Evolutionary conservation across 2,888 invertebrate species (phyloP), one percentile per base, ranked within the genome.

Genomic region (Cheilosia scutellata): DNA sequence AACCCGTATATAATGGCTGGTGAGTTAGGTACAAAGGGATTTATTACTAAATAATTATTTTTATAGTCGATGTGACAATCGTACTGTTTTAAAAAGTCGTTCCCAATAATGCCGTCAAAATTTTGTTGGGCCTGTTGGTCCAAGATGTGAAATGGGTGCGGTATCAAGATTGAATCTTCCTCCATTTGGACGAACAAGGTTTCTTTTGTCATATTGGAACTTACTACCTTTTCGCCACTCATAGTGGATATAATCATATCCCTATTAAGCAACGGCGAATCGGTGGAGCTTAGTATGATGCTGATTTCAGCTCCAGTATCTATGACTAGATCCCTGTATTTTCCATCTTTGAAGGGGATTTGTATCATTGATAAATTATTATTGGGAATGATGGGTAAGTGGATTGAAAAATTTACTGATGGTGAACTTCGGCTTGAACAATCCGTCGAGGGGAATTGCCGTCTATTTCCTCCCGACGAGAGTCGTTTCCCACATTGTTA

Each of bases 251-350:
- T 53, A 3, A 27, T 53, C 13, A 11, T 40, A 11, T 11, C 40
- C 11, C 9, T 40, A 1, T 40, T 40, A 27, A 51, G n/a, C 2
- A 27, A 11, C 0, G 25, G 25, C 25, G 11, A 27, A 27, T 51
- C 0, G 13, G 51, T 51, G 27, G 27, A 20, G 1, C 25, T 27
- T 51, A 4, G 25, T 2, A 51, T 0, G 51, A 53, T 53, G 11
- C 53, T 53, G 25, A 53, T 53, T 29, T 53, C 13, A 2, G 53
- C 53, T 53, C 53, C 25, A 4, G n/a, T 53, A 13, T 29, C 51
- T 27, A 25, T 4, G 25, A 27, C 27, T 27, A 51, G 5, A 27
- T 51, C 3, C n/a, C 4, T 44, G n/a, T 44, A 44, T 13, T 4
- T 13, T 44, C n/a, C 44, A 11, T 44, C n/a, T 44, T 4, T 2